phyloP scores from a whole-genome alignment of 2,888 invertebrate species.

The Megalurothrips usitatus region DNA sequence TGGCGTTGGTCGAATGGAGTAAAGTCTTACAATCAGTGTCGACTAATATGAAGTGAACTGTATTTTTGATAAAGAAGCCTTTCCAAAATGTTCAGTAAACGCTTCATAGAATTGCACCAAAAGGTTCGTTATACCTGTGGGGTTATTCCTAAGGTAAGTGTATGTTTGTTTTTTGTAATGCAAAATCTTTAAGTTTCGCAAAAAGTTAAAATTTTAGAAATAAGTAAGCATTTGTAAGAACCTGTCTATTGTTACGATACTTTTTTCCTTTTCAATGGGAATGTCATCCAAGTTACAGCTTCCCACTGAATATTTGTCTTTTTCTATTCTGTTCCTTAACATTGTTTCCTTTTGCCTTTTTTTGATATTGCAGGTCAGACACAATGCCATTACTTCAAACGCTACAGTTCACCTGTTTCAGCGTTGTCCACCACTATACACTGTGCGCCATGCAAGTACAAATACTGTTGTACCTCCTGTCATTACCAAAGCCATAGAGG shows the following conservation, averaged over 20 bases:
- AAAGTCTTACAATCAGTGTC: too few species aligned
- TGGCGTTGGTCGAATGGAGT: too few species aligned
- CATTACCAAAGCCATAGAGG: conserved; percentile 1
- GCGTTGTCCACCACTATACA: neutral
- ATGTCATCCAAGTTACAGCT: neutral
- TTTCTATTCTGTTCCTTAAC: neutral
- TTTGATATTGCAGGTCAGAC: neutral
- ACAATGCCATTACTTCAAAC: neutral
- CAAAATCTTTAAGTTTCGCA: neutral
- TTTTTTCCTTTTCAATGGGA: neutral
- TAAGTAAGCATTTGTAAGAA: neutral
- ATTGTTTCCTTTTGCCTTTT: neutral
- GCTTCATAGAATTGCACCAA: neutral
- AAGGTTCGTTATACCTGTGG: neutral
- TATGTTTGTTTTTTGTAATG: neutral
- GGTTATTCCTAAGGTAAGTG: neutral
- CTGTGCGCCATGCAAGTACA: neutral
- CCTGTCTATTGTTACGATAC: neutral
- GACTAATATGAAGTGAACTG: too few species aligned
- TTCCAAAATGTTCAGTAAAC: neutral
- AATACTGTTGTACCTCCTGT: neutral
- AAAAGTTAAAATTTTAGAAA: neutral
- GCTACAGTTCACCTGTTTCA: neutral
- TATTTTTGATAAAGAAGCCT: too few species aligned
- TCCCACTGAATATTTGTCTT: neutral